These are phyloP conservation scores for Eupithecia dodoneata DNA, from an alignment of 2,888 invertebrate species.

Conservation along the genomic window DNA sequence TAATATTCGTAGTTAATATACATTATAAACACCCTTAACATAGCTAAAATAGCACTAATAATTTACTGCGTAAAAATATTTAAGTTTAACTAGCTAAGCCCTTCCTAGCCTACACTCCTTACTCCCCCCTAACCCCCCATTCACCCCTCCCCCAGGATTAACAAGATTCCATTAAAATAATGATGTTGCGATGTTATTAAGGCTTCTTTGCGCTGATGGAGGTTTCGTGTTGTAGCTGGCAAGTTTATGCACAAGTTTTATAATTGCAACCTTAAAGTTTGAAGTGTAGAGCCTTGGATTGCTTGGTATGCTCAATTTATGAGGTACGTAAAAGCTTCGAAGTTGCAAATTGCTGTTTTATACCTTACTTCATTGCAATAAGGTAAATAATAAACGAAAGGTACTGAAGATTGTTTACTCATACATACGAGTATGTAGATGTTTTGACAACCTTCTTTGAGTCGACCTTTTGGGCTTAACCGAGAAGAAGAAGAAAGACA, in stretches of 20 bases:
- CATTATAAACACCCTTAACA: too few species aligned
- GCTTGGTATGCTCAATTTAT: background rate
- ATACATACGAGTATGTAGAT: too few species aligned
- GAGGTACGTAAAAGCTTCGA: background rate
- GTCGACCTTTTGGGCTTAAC: too few species aligned
- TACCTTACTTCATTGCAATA: too few species aligned
- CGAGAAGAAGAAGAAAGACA: too few species aligned
- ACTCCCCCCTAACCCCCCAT: slow-evolving; percentile 31
- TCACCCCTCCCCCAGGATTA: slow-evolving; percentile 56
- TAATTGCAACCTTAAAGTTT: slow-evolving; percentile 12
- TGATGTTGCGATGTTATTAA: slow-evolving; percentile 57
- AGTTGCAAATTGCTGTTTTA: background rate
- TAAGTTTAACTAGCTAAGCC: background rate
- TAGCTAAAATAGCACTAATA: background rate
- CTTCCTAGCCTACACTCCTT: slow-evolving; percentile 28
- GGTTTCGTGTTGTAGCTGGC: slow-evolving; percentile 17
- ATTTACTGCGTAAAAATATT: background rate
- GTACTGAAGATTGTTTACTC: too few species aligned
- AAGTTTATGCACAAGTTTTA: slow-evolving; percentile 11
- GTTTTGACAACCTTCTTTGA: too few species aligned
- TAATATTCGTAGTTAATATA: too few species aligned
- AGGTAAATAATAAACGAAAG: too few species aligned
- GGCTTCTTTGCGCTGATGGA: slow-evolving; percentile 49
- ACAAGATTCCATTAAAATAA: slow-evolving; percentile 77
- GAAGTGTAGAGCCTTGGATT: background rate